Evolutionary conservation across 1,140 invertebrate species (phyloP).

Genomic region (Leucophenga varia): DNA sequence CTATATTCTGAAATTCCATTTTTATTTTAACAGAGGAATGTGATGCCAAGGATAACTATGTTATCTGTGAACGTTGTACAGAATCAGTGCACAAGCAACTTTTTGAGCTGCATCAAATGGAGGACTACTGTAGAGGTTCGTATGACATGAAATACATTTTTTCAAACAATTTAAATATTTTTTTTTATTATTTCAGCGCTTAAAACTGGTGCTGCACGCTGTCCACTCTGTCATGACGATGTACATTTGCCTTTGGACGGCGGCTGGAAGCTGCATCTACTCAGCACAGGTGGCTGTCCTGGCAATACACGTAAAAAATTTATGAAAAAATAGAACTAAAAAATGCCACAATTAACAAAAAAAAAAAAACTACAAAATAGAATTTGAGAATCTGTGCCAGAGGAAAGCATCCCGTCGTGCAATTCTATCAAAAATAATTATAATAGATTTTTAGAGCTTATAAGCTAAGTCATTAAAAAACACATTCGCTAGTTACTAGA

Average conservation of each 20-base stretch:
- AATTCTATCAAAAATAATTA: no score
- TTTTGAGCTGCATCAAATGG: slow-evolving; percentile 64
- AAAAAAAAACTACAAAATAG: not conserved
- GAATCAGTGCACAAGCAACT: slow-evolving; percentile 66
- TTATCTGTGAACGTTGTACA: slow-evolving; percentile 68
- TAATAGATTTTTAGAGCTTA: no score
- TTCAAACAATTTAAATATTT: not conserved
- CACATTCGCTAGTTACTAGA: no score
- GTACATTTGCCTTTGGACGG: slow-evolving; percentile 57
- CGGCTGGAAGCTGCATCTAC: slow-evolving; percentile 59
- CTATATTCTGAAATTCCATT: no score
- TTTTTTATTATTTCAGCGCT: slow-evolving; percentile 53
- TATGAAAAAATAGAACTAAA: slow-evolving; percentile 43
- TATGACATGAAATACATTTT: not conserved
- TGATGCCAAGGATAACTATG: slow-evolving; percentile 66
- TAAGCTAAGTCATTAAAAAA: no score
- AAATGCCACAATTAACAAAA: not conserved
- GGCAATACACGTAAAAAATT: slow-evolving; percentile 52
- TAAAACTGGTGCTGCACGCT: slow-evolving; percentile 63
- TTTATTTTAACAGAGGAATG: slow-evolving; percentile 65
- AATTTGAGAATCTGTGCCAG: not conserved
- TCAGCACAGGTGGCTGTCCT: slow-evolving; percentile 43
- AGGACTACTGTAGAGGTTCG: slow-evolving; percentile 60
- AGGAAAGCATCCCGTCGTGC: no score
- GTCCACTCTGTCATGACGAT: slow-evolving; percentile 74